Evolutionary conservation across 1,140 invertebrate species (phyloP).

Genomic region (Lasaia peninsularis): DNA sequence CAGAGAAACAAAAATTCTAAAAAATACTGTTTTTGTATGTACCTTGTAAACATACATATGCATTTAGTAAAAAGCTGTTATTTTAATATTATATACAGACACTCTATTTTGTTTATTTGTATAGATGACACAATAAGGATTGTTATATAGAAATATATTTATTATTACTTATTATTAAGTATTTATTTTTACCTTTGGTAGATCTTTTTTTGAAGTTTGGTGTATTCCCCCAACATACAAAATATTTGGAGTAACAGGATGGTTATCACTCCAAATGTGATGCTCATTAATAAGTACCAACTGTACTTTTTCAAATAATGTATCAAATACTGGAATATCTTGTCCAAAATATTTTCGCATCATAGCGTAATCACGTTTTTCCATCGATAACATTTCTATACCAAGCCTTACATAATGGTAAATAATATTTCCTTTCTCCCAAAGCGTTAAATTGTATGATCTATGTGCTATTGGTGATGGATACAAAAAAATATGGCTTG

Average conservation of each 20-base stretch:
- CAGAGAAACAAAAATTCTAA: too few species aligned
- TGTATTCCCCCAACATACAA: constrained; percentile 72
- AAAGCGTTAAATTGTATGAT: constrained; percentile 27
- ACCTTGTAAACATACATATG: too few species aligned
- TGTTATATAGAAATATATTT: too few species aligned
- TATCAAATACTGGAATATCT: constrained; percentile 45
- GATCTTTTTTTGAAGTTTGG: constrained; percentile 42
- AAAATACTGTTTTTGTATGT: too few species aligned
- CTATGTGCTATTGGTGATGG: constrained; percentile 24
- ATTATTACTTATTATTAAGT: neutral
- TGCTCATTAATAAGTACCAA: constrained; percentile 77
- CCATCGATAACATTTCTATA: constrained; percentile 5
- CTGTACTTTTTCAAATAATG: constrained; percentile 68
- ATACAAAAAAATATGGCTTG: constrained; percentile 30
- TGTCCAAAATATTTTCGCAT: constrained; percentile 58
- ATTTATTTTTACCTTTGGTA: constrained; percentile 37
- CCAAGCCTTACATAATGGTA: constrained; percentile 38
- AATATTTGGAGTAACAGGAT: constrained; percentile 62
- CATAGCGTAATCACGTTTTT: constrained; percentile 36
- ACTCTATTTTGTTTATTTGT: too few species aligned
- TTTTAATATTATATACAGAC: too few species aligned
- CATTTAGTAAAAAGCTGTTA: too few species aligned
- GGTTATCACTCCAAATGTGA: constrained; percentile 58
- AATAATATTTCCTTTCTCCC: constrained; percentile 26
- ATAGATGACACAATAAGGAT: too few species aligned